These are phyloP conservation scores for Eupsittula cactorum DNA, from an alignment of 2,113 vertebrate genomes.

Conservation along the genomic window DNA sequence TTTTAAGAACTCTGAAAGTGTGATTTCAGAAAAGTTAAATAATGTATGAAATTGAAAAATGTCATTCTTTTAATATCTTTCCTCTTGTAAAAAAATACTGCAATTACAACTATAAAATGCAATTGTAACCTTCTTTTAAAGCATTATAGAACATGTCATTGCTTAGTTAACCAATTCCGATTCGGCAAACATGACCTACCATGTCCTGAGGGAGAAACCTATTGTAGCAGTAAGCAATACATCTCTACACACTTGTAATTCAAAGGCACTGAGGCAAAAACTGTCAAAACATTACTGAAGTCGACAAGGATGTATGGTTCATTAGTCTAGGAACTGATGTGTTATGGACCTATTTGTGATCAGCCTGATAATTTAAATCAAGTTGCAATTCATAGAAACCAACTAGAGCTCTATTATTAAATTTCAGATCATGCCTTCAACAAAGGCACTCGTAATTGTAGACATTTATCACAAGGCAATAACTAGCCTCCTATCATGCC, in stretches of 20 bases:
- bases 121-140: neutral
- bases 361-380: slow-evolving; percentile 73
- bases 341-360: slow-evolving; percentile 67
- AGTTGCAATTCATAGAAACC: slow-evolving; percentile 58
- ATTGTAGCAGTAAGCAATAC: slow-evolving; percentile 32
- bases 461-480: slow-evolving; percentile 16
- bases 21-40: slow-evolving; percentile 23
- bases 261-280: slow-evolving; percentile 73
- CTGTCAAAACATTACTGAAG: slow-evolving; percentile 75
- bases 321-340: slow-evolving; percentile 73
- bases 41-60: slow-evolving; percentile 20
- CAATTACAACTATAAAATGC: neutral
- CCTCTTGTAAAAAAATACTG: neutral
- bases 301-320: slow-evolving; percentile 69
- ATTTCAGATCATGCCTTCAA: slow-evolving; percentile 46
- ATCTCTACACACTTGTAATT: slow-evolving; percentile 68
- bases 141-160: slow-evolving; percentile 23
- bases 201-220: slow-evolving; percentile 51
- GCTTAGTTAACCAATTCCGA: slow-evolving; percentile 65
- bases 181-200: slow-evolving; percentile 55
- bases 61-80: slow-evolving; percentile 32
- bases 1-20: slow-evolving; percentile 2
- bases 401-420: slow-evolving; percentile 36
- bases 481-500: neutral
- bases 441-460: neutral